A percentile compares a stretch with the other conserved stretches of the same genome.
Conservation (phyloP, 2,113 vertebrate species). For the Sciurus niger region DNA sequence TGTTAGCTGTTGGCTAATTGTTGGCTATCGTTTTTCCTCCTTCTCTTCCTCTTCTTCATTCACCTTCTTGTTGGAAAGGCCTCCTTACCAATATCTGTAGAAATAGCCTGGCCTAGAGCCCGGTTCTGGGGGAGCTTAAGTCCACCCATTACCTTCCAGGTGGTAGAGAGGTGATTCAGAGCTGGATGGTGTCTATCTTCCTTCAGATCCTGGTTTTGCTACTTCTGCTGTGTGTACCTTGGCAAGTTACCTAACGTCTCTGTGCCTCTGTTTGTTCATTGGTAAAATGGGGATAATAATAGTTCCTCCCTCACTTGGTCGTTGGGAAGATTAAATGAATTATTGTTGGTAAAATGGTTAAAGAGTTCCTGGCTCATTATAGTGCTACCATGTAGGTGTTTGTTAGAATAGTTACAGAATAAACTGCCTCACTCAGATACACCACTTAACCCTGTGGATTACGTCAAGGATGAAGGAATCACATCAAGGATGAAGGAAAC, state of each 20-base stretch:
- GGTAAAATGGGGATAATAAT: background rate
- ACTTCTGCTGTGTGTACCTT: background rate
- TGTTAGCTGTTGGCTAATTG: background rate
- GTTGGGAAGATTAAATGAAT: slow-evolving; percentile 6
- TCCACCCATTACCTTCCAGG: background rate
- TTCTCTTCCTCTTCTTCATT: background rate
- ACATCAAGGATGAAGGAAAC: background rate
- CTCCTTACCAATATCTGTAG: background rate
- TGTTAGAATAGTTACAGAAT: slow-evolving; percentile 55
- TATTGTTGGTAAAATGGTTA: slow-evolving; percentile 41
- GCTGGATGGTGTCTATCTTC: background rate
- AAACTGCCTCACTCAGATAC: background rate
- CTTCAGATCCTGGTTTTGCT: background rate
- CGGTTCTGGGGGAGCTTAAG: background rate
- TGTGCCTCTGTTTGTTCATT: slow-evolving; percentile 3
- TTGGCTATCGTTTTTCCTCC: background rate
- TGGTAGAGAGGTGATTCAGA: background rate
- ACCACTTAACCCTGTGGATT: background rate
- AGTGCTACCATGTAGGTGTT: background rate
- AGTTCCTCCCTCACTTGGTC: background rate
- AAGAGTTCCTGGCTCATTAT: background rate
- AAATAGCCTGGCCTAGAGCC: background rate
- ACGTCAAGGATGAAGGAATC: background rate
- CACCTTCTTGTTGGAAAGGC: background rate
- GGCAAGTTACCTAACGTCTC: background rate